Base-by-base conservation (phyloP, 1,140 invertebrate species). In the Monochamus saltuarius region DNA sequence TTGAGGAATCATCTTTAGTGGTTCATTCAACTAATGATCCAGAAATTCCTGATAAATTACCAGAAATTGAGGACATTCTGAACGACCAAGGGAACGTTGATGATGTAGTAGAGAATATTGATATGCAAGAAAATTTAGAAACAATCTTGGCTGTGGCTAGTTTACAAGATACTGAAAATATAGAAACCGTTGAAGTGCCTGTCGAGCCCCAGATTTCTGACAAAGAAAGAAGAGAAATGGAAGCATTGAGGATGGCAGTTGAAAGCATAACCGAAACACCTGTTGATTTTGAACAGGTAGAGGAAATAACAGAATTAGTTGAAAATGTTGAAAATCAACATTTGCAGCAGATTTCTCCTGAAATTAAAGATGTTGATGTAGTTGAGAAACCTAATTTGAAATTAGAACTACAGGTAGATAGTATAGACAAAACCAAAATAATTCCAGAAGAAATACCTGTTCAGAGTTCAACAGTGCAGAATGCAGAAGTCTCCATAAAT, bases 101-200 rank as follows among this genome's bases (percentile, higher is more conserved):
- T 6, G 22, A 29, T 29, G 22, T 29, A 29, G 22, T 29, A 29
- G 22, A 29, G 22, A 29, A 29, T 29, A 35, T 46, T 7, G 53
- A 56, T 17, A 45, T 22, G 17, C 53, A 39, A 45, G 53, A 56
- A 13, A 68, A 66, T 56, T 61, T 68, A 34, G 66, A 68, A 52
- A 68, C 66, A 7, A 61, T 67, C 29, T 50, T 69, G 29, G 61
- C 67, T 17, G 64, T 69, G 13, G 59, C 59, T 2, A 62, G 54
- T 29, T 58, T 69, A 40, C 64, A 66, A 49, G 54, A 58, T 45
- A 56, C 43, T 10, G 60, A 51, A 46, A 62, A 45, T 13, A 55
- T 57, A 39, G 34, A 58, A 37, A 40, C 50, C 3, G 14, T 38
- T n/a, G 50, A 59, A 17, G 37, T 46, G 11, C 39, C 14, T 19